Percentiles rank a stretch among this genome's conserved stretches.
Conservation (phyloP, 2,113 vertebrate genomes). For the Eira barbara region DNA sequence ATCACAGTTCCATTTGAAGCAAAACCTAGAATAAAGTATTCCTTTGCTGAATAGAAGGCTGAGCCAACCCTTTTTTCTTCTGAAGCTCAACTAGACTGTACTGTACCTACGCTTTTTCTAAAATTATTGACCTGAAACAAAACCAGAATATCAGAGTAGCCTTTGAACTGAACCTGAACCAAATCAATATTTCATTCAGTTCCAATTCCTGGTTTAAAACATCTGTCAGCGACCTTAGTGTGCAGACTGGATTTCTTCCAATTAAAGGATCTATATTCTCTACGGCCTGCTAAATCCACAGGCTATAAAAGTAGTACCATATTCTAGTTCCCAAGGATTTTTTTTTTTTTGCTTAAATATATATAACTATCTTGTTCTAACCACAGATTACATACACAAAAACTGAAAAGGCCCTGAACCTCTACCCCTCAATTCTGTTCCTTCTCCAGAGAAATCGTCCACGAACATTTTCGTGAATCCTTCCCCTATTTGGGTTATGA, state of each 20-base stretch:
- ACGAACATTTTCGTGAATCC: not conserved
- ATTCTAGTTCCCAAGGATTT: not conserved
- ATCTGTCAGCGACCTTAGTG: slow-evolving; percentile 4
- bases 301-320: not conserved
- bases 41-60: not conserved
- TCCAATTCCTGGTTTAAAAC: slow-evolving; percentile 47
- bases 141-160: slow-evolving; percentile 42
- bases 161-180: slow-evolving; percentile 57
- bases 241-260: not conserved
- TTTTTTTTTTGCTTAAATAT: not conserved
- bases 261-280: slow-evolving; percentile 42
- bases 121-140: slow-evolving; percentile 57
- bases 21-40: not conserved
- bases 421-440: not conserved
- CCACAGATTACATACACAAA: not conserved
- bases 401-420: not conserved
- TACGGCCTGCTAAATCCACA: not conserved
- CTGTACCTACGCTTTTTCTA: not conserved
- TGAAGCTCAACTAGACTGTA: not conserved
- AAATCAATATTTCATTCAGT: slow-evolving; percentile 58
- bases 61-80: not conserved
- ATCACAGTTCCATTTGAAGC: not conserved
- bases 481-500: not conserved
- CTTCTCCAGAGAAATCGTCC: not conserved
- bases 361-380: not conserved